A percentile compares a stretch with the other conserved stretches of the same genome.
Conservation (phyloP, 1,140 invertebrate species). For the Belonocnema kinseyi region DNA sequence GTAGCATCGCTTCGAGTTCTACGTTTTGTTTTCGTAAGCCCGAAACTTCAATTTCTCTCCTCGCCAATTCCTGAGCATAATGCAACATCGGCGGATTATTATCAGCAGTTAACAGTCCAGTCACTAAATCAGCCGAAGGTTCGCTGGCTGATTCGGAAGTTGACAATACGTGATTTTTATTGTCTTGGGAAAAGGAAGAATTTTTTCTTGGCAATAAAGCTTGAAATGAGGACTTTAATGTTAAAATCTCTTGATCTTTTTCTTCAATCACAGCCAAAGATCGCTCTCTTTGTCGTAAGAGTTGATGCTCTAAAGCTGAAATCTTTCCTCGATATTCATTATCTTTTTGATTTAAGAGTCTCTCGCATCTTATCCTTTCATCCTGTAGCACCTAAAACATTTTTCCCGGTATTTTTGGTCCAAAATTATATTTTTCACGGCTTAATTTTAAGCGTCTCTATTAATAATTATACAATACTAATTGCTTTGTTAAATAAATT, state of each 20-base stretch:
- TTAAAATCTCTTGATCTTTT: slow-evolving; percentile 86
- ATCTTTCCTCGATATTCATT: slow-evolving; percentile 78
- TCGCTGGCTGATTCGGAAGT: slow-evolving; percentile 42
- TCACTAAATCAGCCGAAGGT: slow-evolving; percentile 60
- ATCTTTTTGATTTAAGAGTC: slow-evolving; percentile 66
- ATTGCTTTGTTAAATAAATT: no score
- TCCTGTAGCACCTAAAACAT: slow-evolving; percentile 70
- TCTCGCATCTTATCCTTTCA: slow-evolving; percentile 72
- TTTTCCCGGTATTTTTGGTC: no score
- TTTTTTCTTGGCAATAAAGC: slow-evolving; percentile 71
- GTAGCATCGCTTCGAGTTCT: slow-evolving; percentile 81
- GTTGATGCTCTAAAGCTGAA: slow-evolving; percentile 82
- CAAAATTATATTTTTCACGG: no score
- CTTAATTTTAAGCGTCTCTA: no score
- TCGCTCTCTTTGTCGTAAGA: slow-evolving; percentile 86
- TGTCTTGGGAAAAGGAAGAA: slow-evolving; percentile 37
- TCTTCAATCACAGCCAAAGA: slow-evolving; percentile 86
- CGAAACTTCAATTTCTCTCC: slow-evolving; percentile 87
- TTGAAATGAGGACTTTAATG: slow-evolving; percentile 79
- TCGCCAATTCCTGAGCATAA: slow-evolving; percentile 88
- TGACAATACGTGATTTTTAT: slow-evolving; percentile 32
- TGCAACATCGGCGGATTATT: slow-evolving; percentile 86
- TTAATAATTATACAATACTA: no score
- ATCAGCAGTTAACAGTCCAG: slow-evolving; percentile 64
- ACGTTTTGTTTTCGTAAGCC: slow-evolving; percentile 84